phyloP scores from a whole-genome alignment of 2,113 vertebrate genomes.

The Taurulus bubalis region DNA sequence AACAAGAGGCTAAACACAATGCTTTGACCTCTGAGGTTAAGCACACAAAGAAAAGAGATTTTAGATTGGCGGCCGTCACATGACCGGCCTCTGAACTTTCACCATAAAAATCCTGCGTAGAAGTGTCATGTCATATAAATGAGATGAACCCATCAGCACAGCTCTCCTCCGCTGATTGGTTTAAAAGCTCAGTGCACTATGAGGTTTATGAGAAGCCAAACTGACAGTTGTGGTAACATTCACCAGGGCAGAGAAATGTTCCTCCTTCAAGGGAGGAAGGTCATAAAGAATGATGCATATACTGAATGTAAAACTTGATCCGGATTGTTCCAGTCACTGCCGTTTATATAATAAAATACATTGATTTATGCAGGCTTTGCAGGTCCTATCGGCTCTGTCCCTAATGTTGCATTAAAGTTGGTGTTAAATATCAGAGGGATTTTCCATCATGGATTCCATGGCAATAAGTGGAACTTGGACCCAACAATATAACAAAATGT shows the following conservation, averaged over 20 bases:
- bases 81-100: constrained; percentile 40
- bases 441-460: constrained; percentile 23
- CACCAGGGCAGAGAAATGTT: constrained; percentile 13
- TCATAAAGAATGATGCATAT: neutral
- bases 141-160: constrained; percentile 37
- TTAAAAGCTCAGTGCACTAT: neutral
- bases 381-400: too few species aligned
- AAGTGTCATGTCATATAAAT: constrained; percentile 31
- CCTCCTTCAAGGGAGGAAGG: constrained; percentile 10
- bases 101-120: constrained; percentile 43
- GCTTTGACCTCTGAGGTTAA: constrained; percentile 70
- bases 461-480: constrained; percentile 15
- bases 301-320: constrained; percentile 16
- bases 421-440: neutral
- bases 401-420: neutral
- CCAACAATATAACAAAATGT: neutral
- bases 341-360: constrained; percentile 3
- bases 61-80: constrained; percentile 53
- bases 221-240: constrained; percentile 5
- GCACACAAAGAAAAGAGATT: constrained; percentile 69
- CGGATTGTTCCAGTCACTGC: neutral
- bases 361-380: constrained; percentile 2
- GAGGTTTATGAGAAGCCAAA: neutral
- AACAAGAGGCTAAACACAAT: constrained; percentile 77
- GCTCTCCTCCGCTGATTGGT: neutral